A percentile compares a stretch with the other conserved stretches of the same genome.
Evolutionary conservation across 2,113 vertebrate species (phyloP).

Genomic region (Sylvia atricapilla): DNA sequence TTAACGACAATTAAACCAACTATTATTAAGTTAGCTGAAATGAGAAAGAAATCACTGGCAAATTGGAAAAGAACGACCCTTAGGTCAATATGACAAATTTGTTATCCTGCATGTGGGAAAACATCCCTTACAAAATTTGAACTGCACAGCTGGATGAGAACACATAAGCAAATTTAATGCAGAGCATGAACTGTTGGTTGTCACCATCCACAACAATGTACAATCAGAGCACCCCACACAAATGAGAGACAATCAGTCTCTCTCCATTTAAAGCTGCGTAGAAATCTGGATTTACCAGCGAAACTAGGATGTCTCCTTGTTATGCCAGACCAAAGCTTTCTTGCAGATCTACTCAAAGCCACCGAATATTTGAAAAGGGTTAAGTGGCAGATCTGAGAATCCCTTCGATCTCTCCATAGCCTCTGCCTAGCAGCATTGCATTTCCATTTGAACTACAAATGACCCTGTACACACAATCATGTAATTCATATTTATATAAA

Average conservation of each 20-base stretch:
- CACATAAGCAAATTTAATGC: conserved; percentile 26
- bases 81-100: conserved; percentile 32
- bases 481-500: conserved; percentile 79
- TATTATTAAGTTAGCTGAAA: conserved; percentile 38
- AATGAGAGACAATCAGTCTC: neutral
- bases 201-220: neutral
- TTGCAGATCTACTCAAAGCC: neutral
- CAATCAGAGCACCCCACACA: neutral
- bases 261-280: neutral
- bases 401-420: neutral
- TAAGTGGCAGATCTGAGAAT: conserved; percentile 22
- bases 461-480: conserved; percentile 71
- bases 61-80: conserved; percentile 28
- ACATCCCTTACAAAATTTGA: conserved; percentile 16
- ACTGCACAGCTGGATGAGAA: conserved; percentile 40
- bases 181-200: conserved; percentile 15
- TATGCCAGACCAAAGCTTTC: neutral
- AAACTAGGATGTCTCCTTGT: neutral
- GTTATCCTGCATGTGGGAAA: conserved; percentile 18
- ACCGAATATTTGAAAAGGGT: conserved; percentile 25
- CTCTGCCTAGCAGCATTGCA: conserved; percentile 47
- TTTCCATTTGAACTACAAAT: conserved; percentile 71
- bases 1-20: neutral
- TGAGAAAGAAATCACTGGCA: conserved; percentile 28
- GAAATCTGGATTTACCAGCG: neutral